Percentiles rank a stretch among this genome's conserved stretches.
Evolutionary conservation across 2,888 invertebrate species (phyloP).

Genomic region (Cybosia mesomella): DNA sequence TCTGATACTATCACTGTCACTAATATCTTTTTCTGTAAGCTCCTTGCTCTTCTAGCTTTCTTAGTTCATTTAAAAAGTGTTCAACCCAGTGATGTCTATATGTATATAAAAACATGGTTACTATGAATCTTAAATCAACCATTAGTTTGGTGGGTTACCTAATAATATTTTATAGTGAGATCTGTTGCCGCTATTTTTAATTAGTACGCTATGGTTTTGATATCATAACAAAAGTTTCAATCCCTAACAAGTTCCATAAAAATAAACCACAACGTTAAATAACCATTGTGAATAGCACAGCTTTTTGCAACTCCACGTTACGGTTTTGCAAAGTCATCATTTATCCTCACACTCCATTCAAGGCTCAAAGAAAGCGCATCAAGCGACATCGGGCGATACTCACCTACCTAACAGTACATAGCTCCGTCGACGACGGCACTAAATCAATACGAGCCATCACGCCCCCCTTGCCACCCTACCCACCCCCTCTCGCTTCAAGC

Average conservation of each 20-base stretch:
- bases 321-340: constrained; percentile 34
- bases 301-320: neutral
- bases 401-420: constrained; percentile 83
- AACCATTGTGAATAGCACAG: constrained; percentile 5
- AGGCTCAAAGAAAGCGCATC: constrained; percentile 83
- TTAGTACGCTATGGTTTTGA: neutral
- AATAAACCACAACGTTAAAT: neutral
- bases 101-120: neutral
- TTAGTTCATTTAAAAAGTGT: neutral
- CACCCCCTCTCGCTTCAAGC: constrained; percentile 69
- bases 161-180: neutral
- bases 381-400: constrained; percentile 80
- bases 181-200: neutral
- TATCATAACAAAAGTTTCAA: neutral
- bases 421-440: constrained; percentile 87
- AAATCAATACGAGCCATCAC: constrained; percentile 88
- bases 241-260: neutral
- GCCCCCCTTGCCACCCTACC: constrained; percentile 67
- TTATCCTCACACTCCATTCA: constrained; percentile 53
- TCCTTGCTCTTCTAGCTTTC: too few species aligned
- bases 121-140: too few species aligned
- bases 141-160: neutral
- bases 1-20: too few species aligned
- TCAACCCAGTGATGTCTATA: neutral
- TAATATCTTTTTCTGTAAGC: too few species aligned